phyloP scores from a whole-genome alignment of 2,113 vertebrate species.

The Takifugu bimaculatus region DNA sequence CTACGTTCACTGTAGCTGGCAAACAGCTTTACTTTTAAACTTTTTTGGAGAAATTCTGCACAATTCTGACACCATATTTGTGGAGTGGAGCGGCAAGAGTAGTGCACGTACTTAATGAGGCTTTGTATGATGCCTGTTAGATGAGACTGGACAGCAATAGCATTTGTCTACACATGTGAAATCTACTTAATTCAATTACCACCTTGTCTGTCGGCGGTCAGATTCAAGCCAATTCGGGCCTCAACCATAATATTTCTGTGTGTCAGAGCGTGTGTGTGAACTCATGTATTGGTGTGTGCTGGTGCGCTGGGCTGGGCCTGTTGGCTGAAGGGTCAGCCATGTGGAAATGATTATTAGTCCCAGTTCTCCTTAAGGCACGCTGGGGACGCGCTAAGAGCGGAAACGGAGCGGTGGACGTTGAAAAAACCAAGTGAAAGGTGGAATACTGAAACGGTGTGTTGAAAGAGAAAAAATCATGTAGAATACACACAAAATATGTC shows the following conservation, averaged over 20 bases:
- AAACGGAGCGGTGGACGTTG: not conserved
- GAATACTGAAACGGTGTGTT: constrained; percentile 29
- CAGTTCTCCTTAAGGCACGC: constrained; percentile 47
- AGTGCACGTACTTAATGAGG: too few species aligned
- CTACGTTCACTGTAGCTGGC: too few species aligned
- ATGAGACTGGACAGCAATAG: not conserved
- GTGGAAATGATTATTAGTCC: constrained; percentile 65
- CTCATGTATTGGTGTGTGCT: not conserved
- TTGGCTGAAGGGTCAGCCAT: constrained; percentile 50
- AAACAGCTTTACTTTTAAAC: too few species aligned
- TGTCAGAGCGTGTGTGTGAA: not conserved
- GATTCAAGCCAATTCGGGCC: constrained; percentile 4
- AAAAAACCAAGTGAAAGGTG: constrained; percentile 41
- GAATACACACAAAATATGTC: too few species aligned
- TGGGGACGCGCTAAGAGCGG: constrained; percentile 22
- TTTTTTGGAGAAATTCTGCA: too few species aligned
- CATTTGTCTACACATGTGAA: not conserved
- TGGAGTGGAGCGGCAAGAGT: too few species aligned
- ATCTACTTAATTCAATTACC: constrained; percentile 51
- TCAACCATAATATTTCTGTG: constrained; percentile 16
- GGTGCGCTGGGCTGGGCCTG: constrained; percentile 32
- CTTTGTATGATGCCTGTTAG: too few species aligned
- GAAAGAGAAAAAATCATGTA: not conserved
- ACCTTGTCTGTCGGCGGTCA: constrained; percentile 37
- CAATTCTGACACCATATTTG: too few species aligned